Evolutionary conservation across 2,888 invertebrate species (phyloP).

Genomic region (Mamestra brassicae): DNA sequence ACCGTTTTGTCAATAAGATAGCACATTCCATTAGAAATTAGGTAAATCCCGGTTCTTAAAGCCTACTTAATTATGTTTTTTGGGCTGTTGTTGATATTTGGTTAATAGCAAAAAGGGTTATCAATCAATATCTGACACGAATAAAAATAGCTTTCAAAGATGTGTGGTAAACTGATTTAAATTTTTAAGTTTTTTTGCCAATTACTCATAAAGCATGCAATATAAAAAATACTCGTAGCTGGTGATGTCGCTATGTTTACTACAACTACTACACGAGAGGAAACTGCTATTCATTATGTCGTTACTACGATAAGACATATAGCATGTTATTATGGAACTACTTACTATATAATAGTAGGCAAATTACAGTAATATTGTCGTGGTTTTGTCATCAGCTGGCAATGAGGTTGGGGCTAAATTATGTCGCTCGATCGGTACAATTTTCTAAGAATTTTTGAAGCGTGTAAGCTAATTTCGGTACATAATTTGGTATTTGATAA

Average conservation of each 20-base stretch:
- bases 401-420: slow-evolving; percentile 7
- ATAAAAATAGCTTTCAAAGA: too few relatives aligned
- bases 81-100: too few relatives aligned
- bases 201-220: not conserved
- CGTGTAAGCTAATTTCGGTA: not conserved
- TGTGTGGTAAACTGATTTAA: too few relatives aligned
- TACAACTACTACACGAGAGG: not conserved
- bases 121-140: too few relatives aligned
- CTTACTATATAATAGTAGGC: slow-evolving; percentile 33
- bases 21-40: too few relatives aligned
- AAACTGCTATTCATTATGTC: slow-evolving; percentile 35
- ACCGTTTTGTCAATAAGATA: not conserved
- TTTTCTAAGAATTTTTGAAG: not conserved
- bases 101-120: too few relatives aligned
- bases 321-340: slow-evolving; percentile 25
- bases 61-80: too few relatives aligned
- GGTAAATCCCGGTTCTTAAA: too few relatives aligned
- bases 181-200: not conserved
- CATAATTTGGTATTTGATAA: not conserved
- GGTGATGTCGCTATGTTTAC: not conserved
- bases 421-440: too few relatives aligned
- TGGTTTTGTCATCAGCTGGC: slow-evolving; percentile 35
- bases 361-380: slow-evolving; percentile 34
- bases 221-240: too few relatives aligned
- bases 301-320: slow-evolving; percentile 15